Percentiles rank a stretch among this genome's conserved stretches.
These are phyloP conservation scores for Rhinoderma darwinii DNA, from an alignment of 2,113 vertebrate genomes.

Conservation along the genomic window DNA sequence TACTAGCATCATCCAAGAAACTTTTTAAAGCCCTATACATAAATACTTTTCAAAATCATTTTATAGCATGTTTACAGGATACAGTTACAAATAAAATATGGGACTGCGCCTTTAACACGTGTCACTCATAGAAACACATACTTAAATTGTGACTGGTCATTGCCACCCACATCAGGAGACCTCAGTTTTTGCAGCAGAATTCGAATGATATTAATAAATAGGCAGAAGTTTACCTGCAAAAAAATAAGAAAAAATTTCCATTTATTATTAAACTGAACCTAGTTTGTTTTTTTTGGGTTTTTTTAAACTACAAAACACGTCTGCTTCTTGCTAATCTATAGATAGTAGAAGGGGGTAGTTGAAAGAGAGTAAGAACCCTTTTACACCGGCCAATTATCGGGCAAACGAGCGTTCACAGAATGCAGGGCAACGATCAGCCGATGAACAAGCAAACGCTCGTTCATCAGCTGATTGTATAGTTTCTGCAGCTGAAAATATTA, in stretches of 20 bases:
- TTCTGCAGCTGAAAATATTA: too few species aligned
- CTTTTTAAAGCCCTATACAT: background rate
- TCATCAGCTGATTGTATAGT: too few species aligned
- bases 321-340: too few species aligned
- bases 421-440: too few species aligned
- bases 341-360: too few species aligned
- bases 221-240: conserved; percentile 76
- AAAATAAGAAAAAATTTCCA: background rate
- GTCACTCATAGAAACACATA: conserved; percentile 60
- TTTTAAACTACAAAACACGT: too few species aligned
- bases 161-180: conserved; percentile 76
- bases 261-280: background rate
- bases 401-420: too few species aligned
- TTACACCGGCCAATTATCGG: too few species aligned
- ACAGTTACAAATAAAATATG: background rate
- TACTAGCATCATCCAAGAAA: background rate
- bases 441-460: too few species aligned
- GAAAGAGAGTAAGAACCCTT: too few species aligned
- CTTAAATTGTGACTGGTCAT: conserved; percentile 79
- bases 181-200: conserved; percentile 78
- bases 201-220: conserved; percentile 79
- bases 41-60: background rate
- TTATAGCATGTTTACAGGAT: background rate
- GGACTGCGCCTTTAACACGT: background rate
- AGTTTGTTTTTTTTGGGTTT: too few species aligned